Evolutionary conservation across 2,113 vertebrate species (phyloP).

Genomic region (Psittacula cyanocephala): DNA sequence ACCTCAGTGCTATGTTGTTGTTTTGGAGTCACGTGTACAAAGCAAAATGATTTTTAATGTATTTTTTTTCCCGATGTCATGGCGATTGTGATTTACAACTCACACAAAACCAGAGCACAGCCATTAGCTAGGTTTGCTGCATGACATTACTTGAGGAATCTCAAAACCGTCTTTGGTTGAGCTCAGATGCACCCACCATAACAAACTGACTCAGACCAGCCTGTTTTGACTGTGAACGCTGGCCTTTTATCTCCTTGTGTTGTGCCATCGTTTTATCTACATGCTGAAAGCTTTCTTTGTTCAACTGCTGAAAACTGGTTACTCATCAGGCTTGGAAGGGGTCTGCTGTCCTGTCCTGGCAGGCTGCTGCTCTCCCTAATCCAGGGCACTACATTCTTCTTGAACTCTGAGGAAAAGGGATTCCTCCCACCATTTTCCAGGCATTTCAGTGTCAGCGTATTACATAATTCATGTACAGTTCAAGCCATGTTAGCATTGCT

Average conservation of each 20-base stretch:
- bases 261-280: background rate
- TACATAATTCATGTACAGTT: background rate
- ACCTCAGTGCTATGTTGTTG: background rate
- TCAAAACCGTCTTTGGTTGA: background rate
- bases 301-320: background rate
- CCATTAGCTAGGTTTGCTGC: background rate
- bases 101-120: background rate
- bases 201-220: background rate
- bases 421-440: background rate
- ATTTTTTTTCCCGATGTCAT: background rate
- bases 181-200: background rate
- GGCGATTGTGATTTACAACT: background rate
- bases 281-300: background rate
- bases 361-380: background rate
- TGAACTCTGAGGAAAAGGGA: background rate
- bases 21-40: background rate
- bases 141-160: background rate
- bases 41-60: background rate
- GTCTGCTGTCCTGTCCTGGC: background rate
- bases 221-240: background rate
- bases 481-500: background rate
- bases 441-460: background rate
- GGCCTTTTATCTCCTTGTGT: background rate
- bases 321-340: background rate
- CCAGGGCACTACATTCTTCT: background rate